Evolutionary conservation across 1,140 invertebrate species (phyloP).

Genomic region (Acromyrmex heyeri): DNA sequence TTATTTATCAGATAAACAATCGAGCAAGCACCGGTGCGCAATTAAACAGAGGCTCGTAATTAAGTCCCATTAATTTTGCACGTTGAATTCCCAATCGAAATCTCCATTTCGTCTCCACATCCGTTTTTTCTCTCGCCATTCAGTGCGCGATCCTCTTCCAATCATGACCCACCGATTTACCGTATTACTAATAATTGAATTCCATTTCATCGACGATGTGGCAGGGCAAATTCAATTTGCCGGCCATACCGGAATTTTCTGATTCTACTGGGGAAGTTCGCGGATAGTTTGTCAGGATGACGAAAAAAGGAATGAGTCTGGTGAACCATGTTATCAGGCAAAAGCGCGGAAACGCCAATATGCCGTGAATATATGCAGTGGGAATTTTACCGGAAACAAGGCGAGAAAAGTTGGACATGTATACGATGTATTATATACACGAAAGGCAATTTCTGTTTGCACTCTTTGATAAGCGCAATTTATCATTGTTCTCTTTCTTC

Average conservation of each 20-base stretch:
- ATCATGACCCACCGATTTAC: conserved; percentile 58
- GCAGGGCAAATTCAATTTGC: conserved; percentile 75
- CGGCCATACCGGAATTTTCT: conserved; percentile 65
- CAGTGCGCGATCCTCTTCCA: conserved; percentile 52
- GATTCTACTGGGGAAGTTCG: conserved; percentile 58
- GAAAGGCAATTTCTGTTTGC: conserved; percentile 14
- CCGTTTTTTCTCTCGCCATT: conserved; percentile 35
- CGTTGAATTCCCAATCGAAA: conserved; percentile 54
- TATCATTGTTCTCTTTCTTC: neutral
- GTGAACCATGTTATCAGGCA: conserved; percentile 39
- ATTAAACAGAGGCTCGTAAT: conserved; percentile 67
- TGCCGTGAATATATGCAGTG: conserved; percentile 15
- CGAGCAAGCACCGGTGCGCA: conserved; percentile 7
- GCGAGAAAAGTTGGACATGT: conserved; percentile 15
- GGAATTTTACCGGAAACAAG: conserved; percentile 33
- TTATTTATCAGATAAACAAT: conserved; percentile 56
- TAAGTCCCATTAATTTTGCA: conserved; percentile 72
- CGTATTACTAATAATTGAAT: conserved; percentile 78
- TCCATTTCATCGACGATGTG: conserved; percentile 70
- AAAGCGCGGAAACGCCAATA: conserved; percentile 40
- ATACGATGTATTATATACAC: neutral
- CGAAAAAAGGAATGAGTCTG: conserved; percentile 41
- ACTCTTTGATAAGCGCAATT: conserved; percentile 23
- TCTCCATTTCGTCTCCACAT: conserved; percentile 30
- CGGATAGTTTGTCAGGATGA: neutral